Conservation (phyloP, 2,113 vertebrate species). For the Erythrocercus mccallii region DNA sequence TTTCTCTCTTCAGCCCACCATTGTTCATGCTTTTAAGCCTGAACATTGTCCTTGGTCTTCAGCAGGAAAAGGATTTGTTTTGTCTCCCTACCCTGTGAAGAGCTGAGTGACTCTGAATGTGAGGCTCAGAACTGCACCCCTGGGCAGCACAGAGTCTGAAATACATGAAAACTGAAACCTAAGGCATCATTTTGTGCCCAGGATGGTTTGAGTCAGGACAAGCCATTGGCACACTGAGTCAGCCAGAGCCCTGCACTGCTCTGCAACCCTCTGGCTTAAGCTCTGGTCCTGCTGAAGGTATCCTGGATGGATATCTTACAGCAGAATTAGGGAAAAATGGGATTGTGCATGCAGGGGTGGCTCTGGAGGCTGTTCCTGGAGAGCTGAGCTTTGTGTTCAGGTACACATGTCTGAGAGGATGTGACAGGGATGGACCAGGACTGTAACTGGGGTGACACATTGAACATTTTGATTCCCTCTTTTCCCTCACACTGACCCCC, state of each 20-base stretch:
- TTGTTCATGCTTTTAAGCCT: too few relatives aligned
- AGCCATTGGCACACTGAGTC: accelerated
- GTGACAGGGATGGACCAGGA: neutral
- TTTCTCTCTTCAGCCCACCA: too few relatives aligned
- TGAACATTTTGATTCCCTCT: neutral
- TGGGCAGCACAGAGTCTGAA: neutral
- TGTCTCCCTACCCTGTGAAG: too few relatives aligned
- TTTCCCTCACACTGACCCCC: neutral
- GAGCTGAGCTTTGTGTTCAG: neutral
- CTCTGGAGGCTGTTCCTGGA: neutral
- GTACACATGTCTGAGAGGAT: accelerated
- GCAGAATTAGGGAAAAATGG: neutral
- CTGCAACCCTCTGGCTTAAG: neutral
- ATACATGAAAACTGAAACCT: too few relatives aligned
- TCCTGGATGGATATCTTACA: neutral
- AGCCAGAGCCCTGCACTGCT: neutral
- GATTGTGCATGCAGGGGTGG: neutral
- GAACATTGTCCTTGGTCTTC: too few relatives aligned
- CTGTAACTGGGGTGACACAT: neutral
- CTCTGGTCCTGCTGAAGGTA: neutral
- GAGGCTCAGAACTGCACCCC: too few relatives aligned
- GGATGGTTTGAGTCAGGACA: neutral
- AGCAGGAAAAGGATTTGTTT: too few relatives aligned
- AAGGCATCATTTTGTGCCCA: too few relatives aligned
- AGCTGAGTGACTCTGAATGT: too few relatives aligned